Base-by-base conservation (phyloP, 37 sponge, comb jelly and placozoan genomes). In the Cliona cf. orientalis region DNA sequence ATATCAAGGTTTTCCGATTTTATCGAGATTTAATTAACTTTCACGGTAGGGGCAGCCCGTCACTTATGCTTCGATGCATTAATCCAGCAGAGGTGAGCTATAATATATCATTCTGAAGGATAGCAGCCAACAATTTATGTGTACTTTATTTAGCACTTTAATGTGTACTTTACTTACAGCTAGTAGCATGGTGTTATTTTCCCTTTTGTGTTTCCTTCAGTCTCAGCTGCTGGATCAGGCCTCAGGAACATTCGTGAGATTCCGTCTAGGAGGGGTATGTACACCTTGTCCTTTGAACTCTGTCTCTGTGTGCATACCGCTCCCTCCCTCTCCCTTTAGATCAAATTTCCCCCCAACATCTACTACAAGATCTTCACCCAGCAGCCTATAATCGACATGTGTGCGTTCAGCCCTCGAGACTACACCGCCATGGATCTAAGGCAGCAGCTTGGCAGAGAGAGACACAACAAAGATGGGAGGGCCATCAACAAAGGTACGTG, bases 341-440 rank as follows among this genome's bases (percentile, higher is more conserved):
- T 66, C 21, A 81, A 35, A 2, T 97, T 97, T 65, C 98, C 98
- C 36, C 98, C 98, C 23, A 87, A 74, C 37, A 87, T 97, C 70
- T 97, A 97, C 81, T 97, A 97, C 87, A 94, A 94, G 88, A 90
- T 97, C 17, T 94, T 69, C 81, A 95, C 93, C 2, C 76, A 90
- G 56, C 90, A 83, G 1, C 72, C 81, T n/a, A 75, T 97, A 17
- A 87, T 91, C 5, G 98, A 97, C 71, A 44, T 97, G 60, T 89
- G 96, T 89, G 86, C 98, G 0, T 86, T 35, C 74, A 90, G 90
- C 43, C 98, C 98, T 1, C 70, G 95, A 11, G 98, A 97, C 88
- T 97, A 97, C 82, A 94, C 98, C 6, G 82, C 84, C 35, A 91
- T 91, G 92, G 26, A 33, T 28, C 41, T 64, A 32, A 58, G 74